phyloP scores from a whole-genome alignment of 2,888 invertebrate genomes.

The Endotricha flammealis region DNA sequence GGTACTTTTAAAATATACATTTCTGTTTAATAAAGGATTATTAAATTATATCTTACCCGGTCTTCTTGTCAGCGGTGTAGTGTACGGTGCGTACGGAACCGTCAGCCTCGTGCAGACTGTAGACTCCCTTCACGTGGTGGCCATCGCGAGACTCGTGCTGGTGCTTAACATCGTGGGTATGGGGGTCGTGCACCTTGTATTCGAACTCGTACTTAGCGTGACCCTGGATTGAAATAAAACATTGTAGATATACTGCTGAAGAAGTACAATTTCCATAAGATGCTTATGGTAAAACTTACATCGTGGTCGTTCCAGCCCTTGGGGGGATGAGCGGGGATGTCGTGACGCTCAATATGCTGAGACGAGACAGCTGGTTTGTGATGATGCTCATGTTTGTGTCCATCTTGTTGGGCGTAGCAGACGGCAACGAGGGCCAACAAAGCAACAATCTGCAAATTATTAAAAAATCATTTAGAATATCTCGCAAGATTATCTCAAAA shows the following conservation, averaged over 20 bases:
- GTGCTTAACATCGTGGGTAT: slow-evolving; percentile 78
- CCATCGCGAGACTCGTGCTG: slow-evolving; percentile 56
- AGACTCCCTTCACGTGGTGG: slow-evolving; percentile 42
- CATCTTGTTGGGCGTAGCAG: slow-evolving; percentile 20
- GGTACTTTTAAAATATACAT: no score
- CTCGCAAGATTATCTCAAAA: no score
- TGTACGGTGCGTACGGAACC: slow-evolving; percentile 62
- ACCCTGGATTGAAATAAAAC: slow-evolving; percentile 35
- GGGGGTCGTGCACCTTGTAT: slow-evolving; percentile 74
- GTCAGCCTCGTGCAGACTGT: slow-evolving; percentile 47
- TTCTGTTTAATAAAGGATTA: no score
- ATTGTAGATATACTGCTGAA: background rate
- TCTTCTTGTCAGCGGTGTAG: slow-evolving; percentile 58
- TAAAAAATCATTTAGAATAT: background rate
- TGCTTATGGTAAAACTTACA: slow-evolving; percentile 9
- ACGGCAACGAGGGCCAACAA: slow-evolving; percentile 26
- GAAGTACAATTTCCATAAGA: no score
- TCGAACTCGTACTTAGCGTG: slow-evolving; percentile 75
- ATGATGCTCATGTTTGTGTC: slow-evolving; percentile 11
- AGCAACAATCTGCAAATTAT: slow-evolving; percentile 22
- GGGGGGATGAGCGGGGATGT: slow-evolving; percentile 20
- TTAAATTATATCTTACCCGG: slow-evolving; percentile 40
- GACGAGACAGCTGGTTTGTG: slow-evolving; percentile 25
- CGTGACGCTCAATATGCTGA: slow-evolving; percentile 33
- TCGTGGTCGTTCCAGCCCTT: slow-evolving; percentile 17